Percentiles rank a stretch among this genome's conserved stretches.
Evolutionary conservation across 2,113 vertebrate genomes (phyloP).

Genomic region (Plotosus lineatus): DNA sequence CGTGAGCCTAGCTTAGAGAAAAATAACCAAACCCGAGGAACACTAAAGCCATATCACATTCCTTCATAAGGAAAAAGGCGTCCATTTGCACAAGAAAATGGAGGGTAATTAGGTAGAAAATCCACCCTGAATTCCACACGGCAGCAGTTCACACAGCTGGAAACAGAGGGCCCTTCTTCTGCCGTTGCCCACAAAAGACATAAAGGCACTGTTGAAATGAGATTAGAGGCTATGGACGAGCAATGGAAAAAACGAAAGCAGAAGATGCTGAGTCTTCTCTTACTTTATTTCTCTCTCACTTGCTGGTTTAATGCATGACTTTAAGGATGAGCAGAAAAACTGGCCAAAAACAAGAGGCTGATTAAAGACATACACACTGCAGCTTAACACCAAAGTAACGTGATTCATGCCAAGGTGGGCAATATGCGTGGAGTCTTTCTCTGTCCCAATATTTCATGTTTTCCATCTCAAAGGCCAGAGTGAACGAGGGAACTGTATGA

Average conservation of each 20-base stretch:
- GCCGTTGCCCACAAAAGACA: conserved; percentile 42
- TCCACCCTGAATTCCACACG: conserved; percentile 55
- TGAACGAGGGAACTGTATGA: background rate
- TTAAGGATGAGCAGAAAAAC: background rate
- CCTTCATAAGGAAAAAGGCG: conserved; percentile 40
- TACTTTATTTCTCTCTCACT: background rate
- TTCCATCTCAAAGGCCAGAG: conserved; percentile 20
- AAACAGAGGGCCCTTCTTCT: conserved; percentile 60
- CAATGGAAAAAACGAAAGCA: conserved; percentile 45
- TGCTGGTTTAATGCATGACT: conserved; percentile 3
- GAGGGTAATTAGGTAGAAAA: conserved; percentile 63
- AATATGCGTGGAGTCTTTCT: conserved; percentile 1
- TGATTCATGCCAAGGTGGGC: conserved; percentile 23
- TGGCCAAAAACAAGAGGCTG: background rate
- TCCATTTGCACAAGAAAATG: conserved; percentile 51
- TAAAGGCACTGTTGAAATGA: conserved; percentile 37
- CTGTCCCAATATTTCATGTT: conserved; percentile 19
- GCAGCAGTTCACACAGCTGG: conserved; percentile 50
- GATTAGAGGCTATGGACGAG: conserved; percentile 32
- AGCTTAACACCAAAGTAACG: conserved; percentile 3
- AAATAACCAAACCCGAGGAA: conserved; percentile 49
- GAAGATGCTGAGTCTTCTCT: conserved; percentile 12
- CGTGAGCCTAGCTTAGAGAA: conserved; percentile 46
- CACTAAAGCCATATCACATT: conserved; percentile 51
- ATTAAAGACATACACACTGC: background rate